phyloP scores from a whole-genome alignment of 2,888 invertebrate genomes.

The Idaea aversata region DNA sequence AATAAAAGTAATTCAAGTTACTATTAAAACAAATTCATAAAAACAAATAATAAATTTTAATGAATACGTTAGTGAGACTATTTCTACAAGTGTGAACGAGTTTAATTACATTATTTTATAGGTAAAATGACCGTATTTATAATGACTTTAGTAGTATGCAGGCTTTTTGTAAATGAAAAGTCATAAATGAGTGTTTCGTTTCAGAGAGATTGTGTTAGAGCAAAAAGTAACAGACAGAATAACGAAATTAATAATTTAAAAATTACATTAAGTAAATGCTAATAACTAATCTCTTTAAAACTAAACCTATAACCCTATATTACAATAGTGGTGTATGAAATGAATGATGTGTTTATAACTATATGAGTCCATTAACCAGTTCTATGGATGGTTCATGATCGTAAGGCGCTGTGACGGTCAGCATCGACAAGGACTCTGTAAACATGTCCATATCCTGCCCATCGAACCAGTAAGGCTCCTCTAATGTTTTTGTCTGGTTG shows the following conservation, averaged over 20 bases:
- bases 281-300: slow-evolving; percentile 54
- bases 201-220: slow-evolving; percentile 47
- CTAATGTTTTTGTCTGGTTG: slow-evolving; percentile 71
- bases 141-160: slow-evolving; percentile 7
- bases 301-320: slow-evolving; percentile 42
- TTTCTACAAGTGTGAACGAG: slow-evolving; percentile 32
- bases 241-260: not conserved
- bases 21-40: slow-evolving; percentile 60
- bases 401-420: slow-evolving; percentile 54
- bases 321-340: slow-evolving; percentile 53
- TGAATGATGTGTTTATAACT: slow-evolving; percentile 53
- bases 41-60: slow-evolving; percentile 56
- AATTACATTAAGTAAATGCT: slow-evolving; percentile 34
- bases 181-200: slow-evolving; percentile 32
- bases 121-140: not conserved
- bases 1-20: slow-evolving; percentile 34
- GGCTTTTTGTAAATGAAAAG: not conserved
- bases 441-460: slow-evolving; percentile 61
- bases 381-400: slow-evolving; percentile 67
- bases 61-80: slow-evolving; percentile 50
- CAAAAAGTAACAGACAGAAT: not conserved
- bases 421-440: slow-evolving; percentile 64
- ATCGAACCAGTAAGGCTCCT: slow-evolving; percentile 74
- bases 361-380: slow-evolving; percentile 76
- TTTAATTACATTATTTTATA: not conserved